These are phyloP conservation scores for Heliothis peltigera DNA, from an alignment of 2,888 invertebrate genomes.

Conservation along the genomic window DNA sequence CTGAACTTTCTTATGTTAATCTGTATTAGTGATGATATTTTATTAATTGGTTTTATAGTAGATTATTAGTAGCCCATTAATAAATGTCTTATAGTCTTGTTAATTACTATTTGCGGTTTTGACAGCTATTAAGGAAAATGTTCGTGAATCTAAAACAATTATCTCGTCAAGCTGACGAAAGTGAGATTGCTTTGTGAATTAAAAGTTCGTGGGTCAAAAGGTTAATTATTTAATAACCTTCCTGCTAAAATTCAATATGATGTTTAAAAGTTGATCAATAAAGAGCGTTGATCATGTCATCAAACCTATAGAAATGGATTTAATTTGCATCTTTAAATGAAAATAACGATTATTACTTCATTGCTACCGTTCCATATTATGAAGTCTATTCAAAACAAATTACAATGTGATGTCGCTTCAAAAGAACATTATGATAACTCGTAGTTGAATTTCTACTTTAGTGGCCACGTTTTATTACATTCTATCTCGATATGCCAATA, in stretches of 20 bases:
- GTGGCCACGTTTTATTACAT: constrained; percentile 28
- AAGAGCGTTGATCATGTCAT: not conserved
- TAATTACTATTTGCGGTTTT: constrained; percentile 11
- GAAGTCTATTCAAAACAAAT: not conserved
- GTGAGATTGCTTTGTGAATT: constrained; percentile 31
- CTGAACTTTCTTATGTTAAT: constrained; percentile 49
- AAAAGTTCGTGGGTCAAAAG: constrained; percentile 22
- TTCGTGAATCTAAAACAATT: constrained; percentile 12
- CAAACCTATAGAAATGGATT: not conserved
- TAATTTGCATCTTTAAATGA: not conserved
- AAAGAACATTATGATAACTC: constrained; percentile 21
- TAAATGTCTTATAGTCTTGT: constrained; percentile 19
- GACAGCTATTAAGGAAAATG: constrained; percentile 13
- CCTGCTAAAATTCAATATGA: constrained; percentile 18
- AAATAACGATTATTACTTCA: no score
- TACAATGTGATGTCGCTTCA: constrained; percentile 1
- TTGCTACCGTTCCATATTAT: not conserved
- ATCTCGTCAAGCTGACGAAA: constrained; percentile 25
- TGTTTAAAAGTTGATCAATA: constrained; percentile 8
- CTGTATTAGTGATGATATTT: constrained; percentile 18
- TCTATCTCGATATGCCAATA: constrained; percentile 34
- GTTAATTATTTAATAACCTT: constrained; percentile 24
- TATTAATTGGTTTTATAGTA: constrained; percentile 22
- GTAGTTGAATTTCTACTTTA: constrained; percentile 21
- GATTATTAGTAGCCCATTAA: constrained; percentile 6